These are phyloP conservation scores for Lasiommata megera DNA, from an alignment of 2,888 invertebrate genomes.

Conservation along the genomic window DNA sequence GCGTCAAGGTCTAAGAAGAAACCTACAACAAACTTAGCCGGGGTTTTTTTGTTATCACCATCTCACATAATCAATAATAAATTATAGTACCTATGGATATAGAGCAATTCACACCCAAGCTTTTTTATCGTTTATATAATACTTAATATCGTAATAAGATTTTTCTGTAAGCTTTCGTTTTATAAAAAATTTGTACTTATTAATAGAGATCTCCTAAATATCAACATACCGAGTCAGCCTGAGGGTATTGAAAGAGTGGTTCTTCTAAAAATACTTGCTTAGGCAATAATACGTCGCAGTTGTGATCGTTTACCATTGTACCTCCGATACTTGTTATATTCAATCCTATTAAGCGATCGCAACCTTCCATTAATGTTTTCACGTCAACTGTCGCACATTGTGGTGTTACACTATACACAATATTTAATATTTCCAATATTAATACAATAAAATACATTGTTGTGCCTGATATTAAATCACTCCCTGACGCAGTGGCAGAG, in stretches of 20 bases:
- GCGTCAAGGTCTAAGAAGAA: no score
- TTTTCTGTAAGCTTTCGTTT: no score
- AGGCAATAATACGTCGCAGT: slow-evolving; percentile 69
- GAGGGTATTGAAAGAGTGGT: slow-evolving; percentile 61
- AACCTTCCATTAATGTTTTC: slow-evolving; percentile 66
- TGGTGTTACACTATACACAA: slow-evolving; percentile 35
- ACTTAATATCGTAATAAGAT: no score
- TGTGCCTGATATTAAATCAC: neutral
- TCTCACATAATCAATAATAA: no score
- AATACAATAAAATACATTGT: neutral
- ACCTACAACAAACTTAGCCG: no score
- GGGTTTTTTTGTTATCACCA: no score
- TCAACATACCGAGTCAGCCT: slow-evolving; percentile 64
- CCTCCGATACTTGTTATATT: slow-evolving; percentile 68
- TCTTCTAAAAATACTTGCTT: slow-evolving; percentile 73
- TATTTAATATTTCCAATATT: slow-evolving; percentile 27
- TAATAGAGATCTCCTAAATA: no score
- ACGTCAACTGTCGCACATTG: slow-evolving; percentile 59
- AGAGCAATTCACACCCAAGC: no score
- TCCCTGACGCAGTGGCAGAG: neutral
- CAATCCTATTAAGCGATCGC: slow-evolving; percentile 61
- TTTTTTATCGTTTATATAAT: no score
- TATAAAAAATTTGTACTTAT: no score
- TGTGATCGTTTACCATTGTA: slow-evolving; percentile 71
- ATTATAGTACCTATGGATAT: no score